Evolutionary conservation across 2,113 vertebrate genomes (phyloP), one percentile per base, ranked within the genome.

Genomic region (Pterocles orientalis): DNA sequence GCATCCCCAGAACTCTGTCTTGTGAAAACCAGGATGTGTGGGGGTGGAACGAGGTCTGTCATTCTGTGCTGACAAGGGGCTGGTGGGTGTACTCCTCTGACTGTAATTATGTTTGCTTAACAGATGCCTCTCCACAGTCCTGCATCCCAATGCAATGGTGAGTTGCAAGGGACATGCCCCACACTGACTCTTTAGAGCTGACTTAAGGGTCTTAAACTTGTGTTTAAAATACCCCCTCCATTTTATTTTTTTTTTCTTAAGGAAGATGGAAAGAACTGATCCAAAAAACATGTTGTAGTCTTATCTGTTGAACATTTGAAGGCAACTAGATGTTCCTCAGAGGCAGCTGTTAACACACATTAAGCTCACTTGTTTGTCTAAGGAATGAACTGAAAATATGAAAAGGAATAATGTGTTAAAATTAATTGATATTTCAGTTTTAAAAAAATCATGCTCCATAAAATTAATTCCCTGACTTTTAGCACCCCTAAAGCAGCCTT

Each of bases 11-110:
- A 43, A 47, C 36, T 68, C 13, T 82, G 3, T 39, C 57, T 26
- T 36, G 26, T 28, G 45, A 31, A 57, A 82, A 31, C 20, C 53
- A 39, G 33, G 2, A 7, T 23, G 11, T 15, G 18, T 56, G 14
- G 4, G 28, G 31, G 57, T 45, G n/a, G 36, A 24, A 11, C 7
- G 53, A 77, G 68, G 36, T 25, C 29, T 71, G 51, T 73, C 7
- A 1, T 41, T 8, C 56, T 19, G 28, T 0, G 0, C 48, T 45
- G 58, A 29, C 18, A 50, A 36, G 45, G 4, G 3, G 23, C 64
- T 57, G 41, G 18, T 82, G 47, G 41, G 19, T 69, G 33, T 39
- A 33, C 26, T 72, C 28, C 62, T 58, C 57, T 33, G 33, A 3
- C n/a, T 81, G 31, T 50, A 18, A 15, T 15, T 41, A 3, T 23